Base-by-base conservation (phyloP, 1,140 invertebrate genomes). In the Cherax quadricarinatus region DNA sequence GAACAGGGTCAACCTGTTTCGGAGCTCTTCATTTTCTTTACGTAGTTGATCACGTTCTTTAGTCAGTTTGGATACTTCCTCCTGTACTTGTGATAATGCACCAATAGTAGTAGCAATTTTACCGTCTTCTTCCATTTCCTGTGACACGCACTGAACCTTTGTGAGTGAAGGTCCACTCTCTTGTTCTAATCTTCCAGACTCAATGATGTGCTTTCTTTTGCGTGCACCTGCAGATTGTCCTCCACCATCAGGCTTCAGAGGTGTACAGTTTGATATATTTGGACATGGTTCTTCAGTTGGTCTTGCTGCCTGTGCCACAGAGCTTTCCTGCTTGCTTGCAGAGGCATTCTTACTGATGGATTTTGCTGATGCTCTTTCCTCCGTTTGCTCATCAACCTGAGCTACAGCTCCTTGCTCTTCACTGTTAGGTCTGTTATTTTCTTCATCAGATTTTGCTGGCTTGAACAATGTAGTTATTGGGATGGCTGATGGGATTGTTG, bases 1-100 rank as follows among this genome's bases (percentile, higher is more conserved):
- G 48, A 87, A 87, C n/a, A 87, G 24, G 9, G 70, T 5, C 18
- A 87, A 53, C 14, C 85, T 30, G 16, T 73, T 30, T 18, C n/a
- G 30, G 41, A 87, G 70, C 30, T 87, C 49, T 4, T 5, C 3
- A 53, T 87, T 87, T 53, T 87, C 18, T 57, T 53, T n/a, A 21
- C 70, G 6, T 14, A 87, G 70, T 51, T 70, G 53, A 5, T 41
- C 70, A 6, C 24, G 62, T 4, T 86, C 18, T 62, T 86, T 10
- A 6, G 41, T 24, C 30, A 60, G 57, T 16, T 60, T 60, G 57
- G 57, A 60, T 60, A 60, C 1, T 16, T 60, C 57, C 57, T 60
- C 57, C 3, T 60, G 1, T 18, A n/a, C 18, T 21, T 66, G 5
- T 66, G 62, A 57, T 6, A 5, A 7, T 5, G 14, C 6, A 0